Base-by-base conservation (phyloP, 1,140 invertebrate genomes). In the Druon quercuslanigerum region DNA sequence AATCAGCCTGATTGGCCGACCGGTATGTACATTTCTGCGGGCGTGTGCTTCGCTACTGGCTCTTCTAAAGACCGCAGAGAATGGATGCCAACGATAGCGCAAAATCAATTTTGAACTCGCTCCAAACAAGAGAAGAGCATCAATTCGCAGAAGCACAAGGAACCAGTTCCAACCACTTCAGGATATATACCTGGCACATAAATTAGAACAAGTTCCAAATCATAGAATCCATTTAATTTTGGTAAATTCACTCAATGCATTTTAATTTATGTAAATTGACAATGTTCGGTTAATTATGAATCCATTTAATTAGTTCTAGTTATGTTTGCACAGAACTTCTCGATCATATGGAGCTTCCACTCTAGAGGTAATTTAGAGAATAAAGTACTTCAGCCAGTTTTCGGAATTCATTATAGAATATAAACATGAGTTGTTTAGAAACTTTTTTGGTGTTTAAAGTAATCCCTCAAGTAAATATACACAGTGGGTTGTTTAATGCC, bases 1-100 rank as follows among this genome's bases (percentile, higher is more conserved):
- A 87, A 89, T 88, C 86, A 87, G 86, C 73, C 86, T 88, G 87
- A 88, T 89, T 88, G 86, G 85, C 86, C 85, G 76, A 80, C 81
- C 80, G 85, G 84, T 89, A 88, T 88, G 87, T 88, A 88, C 87
- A 88, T 87, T 88, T 89, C 85, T 87, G 83, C 83, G 83, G 82
- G 81, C 72, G 75, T 78, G 77, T 19, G 77, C 72, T 66, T 60
- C 74, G 70, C 66, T 66, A 79, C 78, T 60, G 77, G 50, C 73
- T 70, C 70, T 74, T 60, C 60, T 66, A 79, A 82, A 80, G 76
- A 46, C 74, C 60, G 80, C 46, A 74, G 82, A 85, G 82, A 84
- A 84, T 84, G 77, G 52, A 75, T 57, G 51, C 73, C n/a, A 66
- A 25, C 56, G 73, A 60, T 50, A 51, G 73, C 72, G 20, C 54